Percentiles rank a stretch among this genome's conserved stretches.
These are phyloP conservation scores for Pituophis catenifer DNA, from an alignment of 2,113 vertebrate species.

Conservation along the genomic window DNA sequence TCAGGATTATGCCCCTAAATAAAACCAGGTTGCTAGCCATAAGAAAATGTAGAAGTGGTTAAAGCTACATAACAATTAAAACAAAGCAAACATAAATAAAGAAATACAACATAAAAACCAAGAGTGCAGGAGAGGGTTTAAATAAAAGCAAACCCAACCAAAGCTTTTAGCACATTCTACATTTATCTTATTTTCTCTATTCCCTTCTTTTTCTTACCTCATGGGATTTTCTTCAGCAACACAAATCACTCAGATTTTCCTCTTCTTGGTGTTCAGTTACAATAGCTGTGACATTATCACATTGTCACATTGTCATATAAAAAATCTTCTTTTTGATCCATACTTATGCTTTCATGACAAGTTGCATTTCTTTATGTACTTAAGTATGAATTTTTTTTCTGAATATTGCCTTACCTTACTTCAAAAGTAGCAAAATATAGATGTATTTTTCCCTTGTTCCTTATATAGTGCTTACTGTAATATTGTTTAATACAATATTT, in stretches of 20 bases:
- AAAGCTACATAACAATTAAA: not conserved
- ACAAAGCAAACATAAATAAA: not conserved
- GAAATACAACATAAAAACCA: not conserved
- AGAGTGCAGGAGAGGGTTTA: not conserved
- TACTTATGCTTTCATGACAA: not conserved
- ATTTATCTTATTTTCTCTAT: slow-evolving; percentile 27
- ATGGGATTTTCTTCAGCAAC: slow-evolving; percentile 23
- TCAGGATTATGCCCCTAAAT: not conserved
- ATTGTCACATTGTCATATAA: not conserved
- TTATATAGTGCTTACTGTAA: not conserved
- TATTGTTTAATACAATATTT: slow-evolving; percentile 13
- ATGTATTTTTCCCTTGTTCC: fast-evolving
- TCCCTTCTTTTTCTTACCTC: slow-evolving; percentile 29
- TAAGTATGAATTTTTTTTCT: not conserved
- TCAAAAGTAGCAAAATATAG: not conserved
- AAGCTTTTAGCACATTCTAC: slow-evolving; percentile 35
- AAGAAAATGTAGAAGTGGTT: not conserved
- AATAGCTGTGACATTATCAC: not conserved
- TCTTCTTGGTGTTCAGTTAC: not conserved
- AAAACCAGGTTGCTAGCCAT: not conserved
- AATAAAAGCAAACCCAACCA: slow-evolving; percentile 2
- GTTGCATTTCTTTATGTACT: not conserved
- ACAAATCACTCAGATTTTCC: slow-evolving; percentile 18
- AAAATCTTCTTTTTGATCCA: slow-evolving; percentile 36
- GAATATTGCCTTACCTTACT: not conserved